These are phyloP conservation scores for Metellina segmentata DNA, from an alignment of 2,888 invertebrate genomes.

Conservation along the genomic window DNA sequence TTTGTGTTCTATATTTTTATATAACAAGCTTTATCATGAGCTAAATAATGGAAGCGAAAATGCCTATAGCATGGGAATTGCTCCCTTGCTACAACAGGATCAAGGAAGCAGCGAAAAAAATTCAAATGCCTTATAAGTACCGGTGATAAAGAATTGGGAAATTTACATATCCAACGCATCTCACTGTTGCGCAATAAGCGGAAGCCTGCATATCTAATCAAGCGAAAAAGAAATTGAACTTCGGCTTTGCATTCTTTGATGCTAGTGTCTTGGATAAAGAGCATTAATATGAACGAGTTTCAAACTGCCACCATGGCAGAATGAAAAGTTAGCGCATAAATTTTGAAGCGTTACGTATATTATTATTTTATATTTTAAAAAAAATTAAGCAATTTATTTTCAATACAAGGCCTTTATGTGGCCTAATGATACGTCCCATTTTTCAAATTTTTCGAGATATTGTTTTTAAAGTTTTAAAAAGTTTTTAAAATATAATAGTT, in stretches of 20 bases:
- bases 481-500: too few relatives aligned
- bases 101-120: background rate
- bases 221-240: background rate
- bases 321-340: background rate
- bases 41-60: background rate
- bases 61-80: background rate
- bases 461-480: too few relatives aligned
- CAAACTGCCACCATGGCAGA: background rate
- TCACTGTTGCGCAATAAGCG: background rate
- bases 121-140: background rate
- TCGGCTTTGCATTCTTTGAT: background rate
- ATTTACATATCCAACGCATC: background rate
- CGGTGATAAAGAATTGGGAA: background rate
- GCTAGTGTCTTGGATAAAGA: background rate
- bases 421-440: too few relatives aligned
- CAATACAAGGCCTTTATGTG: too few relatives aligned
- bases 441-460: too few relatives aligned
- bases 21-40: background rate
- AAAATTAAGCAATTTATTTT: too few relatives aligned
- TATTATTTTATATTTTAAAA: too few relatives aligned
- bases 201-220: background rate
- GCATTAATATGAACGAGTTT: background rate
- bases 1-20: background rate
- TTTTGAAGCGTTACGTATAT: too few relatives aligned
- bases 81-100: background rate